Percentiles rank a stretch among this genome's conserved stretches.
These are phyloP conservation scores for Sciurus niger DNA, from an alignment of 2,113 vertebrate species.

Conservation along the genomic window DNA sequence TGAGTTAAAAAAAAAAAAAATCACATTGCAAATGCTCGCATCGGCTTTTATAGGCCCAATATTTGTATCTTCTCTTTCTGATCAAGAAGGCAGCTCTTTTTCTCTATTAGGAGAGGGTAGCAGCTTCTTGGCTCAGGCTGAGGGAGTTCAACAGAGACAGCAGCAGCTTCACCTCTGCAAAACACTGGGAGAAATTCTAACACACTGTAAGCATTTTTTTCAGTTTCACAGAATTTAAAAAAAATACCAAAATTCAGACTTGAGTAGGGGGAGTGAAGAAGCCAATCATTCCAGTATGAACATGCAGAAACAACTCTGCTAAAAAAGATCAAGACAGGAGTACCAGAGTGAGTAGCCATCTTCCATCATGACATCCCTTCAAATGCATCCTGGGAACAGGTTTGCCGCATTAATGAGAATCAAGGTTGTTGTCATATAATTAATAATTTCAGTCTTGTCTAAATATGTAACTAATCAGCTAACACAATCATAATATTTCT, in stretches of 20 bases:
- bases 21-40: neutral
- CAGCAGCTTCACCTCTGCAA: neutral
- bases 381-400: neutral
- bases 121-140: neutral
- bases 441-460: constrained; percentile 65
- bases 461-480: constrained; percentile 69
- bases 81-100: constrained; percentile 8
- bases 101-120: neutral
- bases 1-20: neutral
- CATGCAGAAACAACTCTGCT: neutral
- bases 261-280: neutral
- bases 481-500: constrained; percentile 76
- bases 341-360: neutral
- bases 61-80: constrained; percentile 14
- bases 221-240: neutral
- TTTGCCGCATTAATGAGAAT: constrained; percentile 26
- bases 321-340: constrained; percentile 58
- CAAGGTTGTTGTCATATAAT: constrained; percentile 48
- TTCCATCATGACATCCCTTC: neutral
- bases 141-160: neutral
- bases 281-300: neutral
- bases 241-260: constrained; percentile 31
- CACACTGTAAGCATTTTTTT: neutral
- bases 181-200: neutral
- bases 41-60: constrained; percentile 7